Evolutionary conservation across 2,888 invertebrate species (phyloP).

Genomic region (Drosophila subsilvestris): DNA sequence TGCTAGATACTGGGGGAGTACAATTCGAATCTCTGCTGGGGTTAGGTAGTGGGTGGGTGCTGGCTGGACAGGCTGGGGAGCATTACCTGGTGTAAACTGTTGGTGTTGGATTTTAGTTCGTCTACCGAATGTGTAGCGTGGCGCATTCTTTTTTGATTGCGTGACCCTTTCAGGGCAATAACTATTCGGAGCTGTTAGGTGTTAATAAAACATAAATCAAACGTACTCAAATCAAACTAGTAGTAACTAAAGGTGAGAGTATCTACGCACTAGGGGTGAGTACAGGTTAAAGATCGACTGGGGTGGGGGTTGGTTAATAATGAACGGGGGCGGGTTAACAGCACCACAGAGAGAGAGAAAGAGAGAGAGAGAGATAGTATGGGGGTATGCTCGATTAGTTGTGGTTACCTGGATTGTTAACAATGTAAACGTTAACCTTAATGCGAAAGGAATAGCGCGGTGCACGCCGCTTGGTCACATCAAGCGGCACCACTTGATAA

Average conservation of each 20-base stretch:
- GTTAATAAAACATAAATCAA: slow-evolving; percentile 69
- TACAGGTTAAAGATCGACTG: slow-evolving; percentile 17
- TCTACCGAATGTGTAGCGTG: slow-evolving; percentile 85
- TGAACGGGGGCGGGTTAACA: slow-evolving; percentile 2
- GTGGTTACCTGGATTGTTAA: slow-evolving; percentile 83
- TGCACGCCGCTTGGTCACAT: slow-evolving; percentile 84
- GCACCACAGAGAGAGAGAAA: not conserved
- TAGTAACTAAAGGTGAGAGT: slow-evolving; percentile 40
- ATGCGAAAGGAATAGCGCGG: slow-evolving; percentile 83
- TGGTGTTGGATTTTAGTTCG: slow-evolving; percentile 85
- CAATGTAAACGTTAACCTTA: slow-evolving; percentile 81
- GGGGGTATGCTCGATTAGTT: slow-evolving; percentile 58
- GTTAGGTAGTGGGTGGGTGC: slow-evolving; percentile 17
- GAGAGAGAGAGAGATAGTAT: slow-evolving; percentile 6
- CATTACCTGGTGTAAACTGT: slow-evolving; percentile 82
- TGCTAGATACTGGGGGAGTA: too few species aligned
- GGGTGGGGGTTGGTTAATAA: not conserved
- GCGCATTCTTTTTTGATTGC: slow-evolving; percentile 84
- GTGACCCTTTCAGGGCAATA: slow-evolving; percentile 87
- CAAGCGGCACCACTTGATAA: slow-evolving; percentile 86
- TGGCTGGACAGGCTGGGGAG: slow-evolving; percentile 13
- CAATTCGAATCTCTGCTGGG: not conserved
- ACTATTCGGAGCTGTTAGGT: slow-evolving; percentile 84
- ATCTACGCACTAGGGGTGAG: not conserved
- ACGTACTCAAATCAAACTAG: slow-evolving; percentile 12